Percentiles rank a stretch among this genome's conserved stretches.
These are phyloP conservation scores for Gracilinanus agilis DNA, from an alignment of 2,113 vertebrate species.

Conservation along the genomic window DNA sequence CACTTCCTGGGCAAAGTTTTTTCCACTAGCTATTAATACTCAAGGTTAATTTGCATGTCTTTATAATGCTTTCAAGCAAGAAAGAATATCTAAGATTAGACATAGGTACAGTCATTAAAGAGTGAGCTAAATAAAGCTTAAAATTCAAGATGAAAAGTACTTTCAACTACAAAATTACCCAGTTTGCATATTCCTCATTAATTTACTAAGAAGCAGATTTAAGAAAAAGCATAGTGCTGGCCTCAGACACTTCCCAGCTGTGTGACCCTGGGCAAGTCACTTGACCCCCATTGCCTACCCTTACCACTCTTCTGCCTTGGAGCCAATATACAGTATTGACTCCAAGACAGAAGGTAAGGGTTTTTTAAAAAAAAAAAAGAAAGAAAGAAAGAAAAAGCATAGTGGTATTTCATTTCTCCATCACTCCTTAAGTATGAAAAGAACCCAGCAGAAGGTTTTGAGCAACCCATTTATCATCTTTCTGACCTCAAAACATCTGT, in stretches of 20 bases:
- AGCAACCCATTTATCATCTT: constrained; percentile 15
- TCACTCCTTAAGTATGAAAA: not conserved
- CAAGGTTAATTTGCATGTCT: constrained; percentile 25
- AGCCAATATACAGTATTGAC: no score
- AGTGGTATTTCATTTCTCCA: constrained; percentile 13
- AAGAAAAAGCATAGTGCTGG: constrained; percentile 48
- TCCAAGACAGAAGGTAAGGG: no score
- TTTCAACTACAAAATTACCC: constrained; percentile 38
- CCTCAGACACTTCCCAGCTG: no score
- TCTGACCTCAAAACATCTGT: constrained; percentile 45
- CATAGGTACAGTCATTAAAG: not conserved
- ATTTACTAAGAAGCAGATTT: constrained; percentile 50
- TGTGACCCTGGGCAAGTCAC: no score
- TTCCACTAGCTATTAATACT: constrained; percentile 31
- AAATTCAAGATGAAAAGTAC: constrained; percentile 31
- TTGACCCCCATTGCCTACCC: no score
- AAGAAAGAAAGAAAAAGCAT: constrained; percentile 49
- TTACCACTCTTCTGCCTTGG: no score
- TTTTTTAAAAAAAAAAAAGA: no score
- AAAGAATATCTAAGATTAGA: constrained; percentile 8
- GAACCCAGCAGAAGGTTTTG: constrained; percentile 48
- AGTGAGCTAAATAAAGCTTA: constrained; percentile 9
- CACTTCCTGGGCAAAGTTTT: constrained; percentile 25
- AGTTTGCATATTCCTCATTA: constrained; percentile 4
- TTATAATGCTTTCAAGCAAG: not conserved